Percentiles rank a stretch among this genome's conserved stretches.
phyloP scores from a whole-genome alignment of 1,140 invertebrate genomes.

The Lepeophtheirus salmonis region DNA sequence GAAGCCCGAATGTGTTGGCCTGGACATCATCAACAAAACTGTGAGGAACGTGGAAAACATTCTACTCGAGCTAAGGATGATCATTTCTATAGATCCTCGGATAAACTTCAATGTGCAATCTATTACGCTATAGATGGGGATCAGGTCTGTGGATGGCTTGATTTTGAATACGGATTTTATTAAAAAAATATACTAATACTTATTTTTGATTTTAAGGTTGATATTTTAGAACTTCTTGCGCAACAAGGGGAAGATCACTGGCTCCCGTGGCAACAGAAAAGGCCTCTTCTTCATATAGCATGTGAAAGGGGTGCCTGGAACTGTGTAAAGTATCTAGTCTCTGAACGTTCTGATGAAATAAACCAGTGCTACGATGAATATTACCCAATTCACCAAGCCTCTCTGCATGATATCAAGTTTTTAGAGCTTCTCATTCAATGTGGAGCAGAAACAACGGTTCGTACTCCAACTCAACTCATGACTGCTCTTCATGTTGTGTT shows the following conservation, averaged over 20 bases:
- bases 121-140: conserved; percentile 52
- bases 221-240: conserved; percentile 39
- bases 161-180: too few relatives aligned
- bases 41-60: conserved; percentile 40
- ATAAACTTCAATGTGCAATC: conserved; percentile 47
- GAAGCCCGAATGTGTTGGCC: conserved; percentile 42
- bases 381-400: conserved; percentile 51
- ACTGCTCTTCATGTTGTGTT: conserved; percentile 43
- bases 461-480: conserved; percentile 51
- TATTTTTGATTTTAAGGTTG: conserved; percentile 26
- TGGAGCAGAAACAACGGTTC: conserved; percentile 44
- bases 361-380: conserved; percentile 53
- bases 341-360: conserved; percentile 40
- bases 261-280: conserved; percentile 36
- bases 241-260: conserved; percentile 47
- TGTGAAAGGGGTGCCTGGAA: conserved; percentile 48
- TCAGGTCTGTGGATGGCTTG: conserved; percentile 32
- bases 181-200: conserved; percentile 19
- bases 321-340: conserved; percentile 43
- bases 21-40: conserved; percentile 44
- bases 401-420: conserved; percentile 43
- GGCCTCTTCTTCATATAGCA: conserved; percentile 42
- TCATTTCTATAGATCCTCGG: conserved; percentile 23
- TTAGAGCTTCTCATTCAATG: conserved; percentile 40
- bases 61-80: conserved; percentile 22